phyloP scores from a whole-genome alignment of 2,888 invertebrate genomes.

The Zaprionus lineosus region DNA sequence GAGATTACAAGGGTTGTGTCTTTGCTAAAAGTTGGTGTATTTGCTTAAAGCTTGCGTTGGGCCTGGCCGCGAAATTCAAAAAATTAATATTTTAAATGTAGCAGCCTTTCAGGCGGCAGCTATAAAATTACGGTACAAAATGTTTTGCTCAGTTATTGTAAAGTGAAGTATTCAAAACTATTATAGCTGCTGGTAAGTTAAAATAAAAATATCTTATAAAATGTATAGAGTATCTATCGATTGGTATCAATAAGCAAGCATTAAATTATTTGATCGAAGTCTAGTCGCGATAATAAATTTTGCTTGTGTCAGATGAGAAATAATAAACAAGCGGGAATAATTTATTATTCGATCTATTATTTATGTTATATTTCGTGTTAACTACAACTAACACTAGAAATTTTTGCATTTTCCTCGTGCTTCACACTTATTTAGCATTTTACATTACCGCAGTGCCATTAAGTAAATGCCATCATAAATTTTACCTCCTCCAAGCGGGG shows the following conservation, averaged over 20 bases:
- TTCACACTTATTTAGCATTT: conserved; percentile 36
- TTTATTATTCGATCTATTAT: conserved; percentile 19
- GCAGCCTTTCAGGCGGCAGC: too few relatives aligned
- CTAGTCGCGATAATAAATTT: not conserved
- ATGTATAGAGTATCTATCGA: too few relatives aligned
- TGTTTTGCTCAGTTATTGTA: too few relatives aligned
- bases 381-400: conserved; percentile 68
- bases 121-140: too few relatives aligned
- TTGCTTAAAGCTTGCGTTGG: not conserved
- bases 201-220: too few relatives aligned
- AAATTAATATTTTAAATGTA: too few relatives aligned
- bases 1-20: not conserved
- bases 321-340: conserved; percentile 9
- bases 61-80: not conserved
- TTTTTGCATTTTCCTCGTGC: conserved; percentile 44
- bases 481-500: conserved; percentile 34
- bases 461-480: conserved; percentile 72
- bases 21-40: not conserved
- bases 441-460: conserved; percentile 53
- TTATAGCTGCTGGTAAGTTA: too few relatives aligned
- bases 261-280: too few relatives aligned
- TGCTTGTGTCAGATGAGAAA: not conserved
- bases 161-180: too few relatives aligned
- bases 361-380: conserved; percentile 66
- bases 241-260: not conserved